phyloP scores from a whole-genome alignment of 2,113 vertebrate species.

The Pachyramphus minor region DNA sequence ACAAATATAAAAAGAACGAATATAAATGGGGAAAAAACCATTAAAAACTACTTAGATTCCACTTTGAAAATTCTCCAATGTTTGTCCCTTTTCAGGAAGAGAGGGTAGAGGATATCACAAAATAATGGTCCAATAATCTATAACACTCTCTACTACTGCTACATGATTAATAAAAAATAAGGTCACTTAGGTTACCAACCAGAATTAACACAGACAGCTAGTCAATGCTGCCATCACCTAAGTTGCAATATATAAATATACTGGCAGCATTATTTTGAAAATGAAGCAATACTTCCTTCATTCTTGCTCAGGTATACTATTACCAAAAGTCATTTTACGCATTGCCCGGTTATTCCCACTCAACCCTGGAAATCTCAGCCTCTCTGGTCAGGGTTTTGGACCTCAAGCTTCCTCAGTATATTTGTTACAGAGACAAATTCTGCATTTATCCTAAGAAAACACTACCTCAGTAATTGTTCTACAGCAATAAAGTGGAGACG shows the following conservation, averaged over 20 bases:
- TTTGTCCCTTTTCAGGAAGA: neutral
- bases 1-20: neutral
- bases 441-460: neutral
- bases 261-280: neutral
- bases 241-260: neutral
- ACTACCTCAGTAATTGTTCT: neutral
- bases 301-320: neutral
- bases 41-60: neutral
- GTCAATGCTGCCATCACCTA: neutral
- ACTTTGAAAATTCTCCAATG: neutral
- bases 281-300: neutral
- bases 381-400: neutral
- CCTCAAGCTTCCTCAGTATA: neutral
- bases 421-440: neutral
- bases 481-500: neutral
- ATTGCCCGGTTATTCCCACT: neutral
- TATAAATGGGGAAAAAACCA: neutral
- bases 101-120: neutral
- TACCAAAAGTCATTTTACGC: neutral
- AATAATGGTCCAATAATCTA: neutral
- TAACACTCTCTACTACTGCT: neutral
- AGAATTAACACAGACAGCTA: neutral
- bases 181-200: fast-evolving
- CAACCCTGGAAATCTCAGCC: neutral
- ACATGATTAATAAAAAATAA: neutral